These are phyloP conservation scores for Tapera naevia DNA, from an alignment of 2,797 vertebrate genomes.

Conservation along the genomic window DNA sequence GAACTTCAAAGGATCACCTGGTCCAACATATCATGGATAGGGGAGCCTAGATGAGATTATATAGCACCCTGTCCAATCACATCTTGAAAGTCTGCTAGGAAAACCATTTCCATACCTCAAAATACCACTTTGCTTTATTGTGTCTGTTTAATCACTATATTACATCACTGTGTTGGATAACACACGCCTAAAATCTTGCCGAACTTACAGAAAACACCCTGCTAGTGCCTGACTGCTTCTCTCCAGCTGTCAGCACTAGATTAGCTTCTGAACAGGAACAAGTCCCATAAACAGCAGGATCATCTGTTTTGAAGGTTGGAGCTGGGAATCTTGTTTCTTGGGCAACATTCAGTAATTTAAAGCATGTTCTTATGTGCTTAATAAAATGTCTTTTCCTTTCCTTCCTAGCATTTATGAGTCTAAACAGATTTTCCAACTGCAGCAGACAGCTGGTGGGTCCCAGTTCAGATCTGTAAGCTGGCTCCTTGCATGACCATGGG, in stretches of 20 bases:
- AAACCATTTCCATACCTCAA: neutral
- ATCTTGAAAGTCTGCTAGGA: neutral
- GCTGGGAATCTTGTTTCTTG: neutral
- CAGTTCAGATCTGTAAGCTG: neutral
- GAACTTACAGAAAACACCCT: neutral
- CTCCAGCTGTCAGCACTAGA: neutral
- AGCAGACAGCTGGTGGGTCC: neutral
- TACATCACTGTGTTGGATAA: neutral
- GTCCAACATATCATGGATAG: too few species aligned
- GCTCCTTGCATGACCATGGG: neutral
- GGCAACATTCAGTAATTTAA: neutral
- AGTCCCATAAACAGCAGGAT: neutral
- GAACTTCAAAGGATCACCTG: too few species aligned
- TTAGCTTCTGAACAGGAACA: conserved; percentile 1
- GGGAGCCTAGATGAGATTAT: too few species aligned
- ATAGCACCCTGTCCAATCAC: neutral
- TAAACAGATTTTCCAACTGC: neutral
- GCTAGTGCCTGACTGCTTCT: neutral
- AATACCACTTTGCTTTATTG: neutral
- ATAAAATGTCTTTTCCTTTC: neutral
- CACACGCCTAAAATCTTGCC: neutral
- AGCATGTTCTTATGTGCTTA: neutral
- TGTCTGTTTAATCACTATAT: neutral
- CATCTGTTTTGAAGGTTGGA: neutral
- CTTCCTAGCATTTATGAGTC: neutral